phyloP scores from a whole-genome alignment of 2,113 vertebrate genomes.

The Tachysurus fulvidraco region DNA sequence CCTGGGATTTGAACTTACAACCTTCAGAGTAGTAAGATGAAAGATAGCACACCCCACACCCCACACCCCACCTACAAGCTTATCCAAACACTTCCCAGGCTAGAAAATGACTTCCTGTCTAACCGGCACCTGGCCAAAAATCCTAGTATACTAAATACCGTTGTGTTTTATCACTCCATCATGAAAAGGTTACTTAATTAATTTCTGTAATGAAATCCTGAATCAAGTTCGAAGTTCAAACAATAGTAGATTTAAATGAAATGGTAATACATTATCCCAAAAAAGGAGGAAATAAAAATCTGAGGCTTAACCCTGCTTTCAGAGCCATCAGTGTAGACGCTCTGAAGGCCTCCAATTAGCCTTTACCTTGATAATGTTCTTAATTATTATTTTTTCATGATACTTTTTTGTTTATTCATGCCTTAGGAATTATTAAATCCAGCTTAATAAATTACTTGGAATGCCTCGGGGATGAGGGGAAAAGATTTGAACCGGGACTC shows the following conservation, averaged over 20 bases:
- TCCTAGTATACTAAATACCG: too few species aligned
- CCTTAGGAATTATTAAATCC: conserved; percentile 72
- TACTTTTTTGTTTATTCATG: conserved; percentile 48
- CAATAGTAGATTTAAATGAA: conserved; percentile 57
- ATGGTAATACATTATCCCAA: conserved; percentile 46
- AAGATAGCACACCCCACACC: too few species aligned
- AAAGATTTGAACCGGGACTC: conserved; percentile 53
- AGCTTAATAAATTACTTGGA: conserved; percentile 76
- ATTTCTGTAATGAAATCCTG: conserved; percentile 64
- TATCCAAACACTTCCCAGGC: too few species aligned
- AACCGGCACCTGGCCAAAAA: neutral
- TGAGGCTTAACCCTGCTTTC: conserved; percentile 72
- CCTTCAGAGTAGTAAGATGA: too few species aligned
- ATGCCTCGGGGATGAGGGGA: conserved; percentile 62
- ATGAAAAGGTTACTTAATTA: conserved; percentile 51
- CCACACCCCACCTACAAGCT: too few species aligned
- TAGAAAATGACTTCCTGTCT: neutral
- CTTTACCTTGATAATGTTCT: conserved; percentile 76
- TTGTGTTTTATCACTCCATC: conserved; percentile 49
- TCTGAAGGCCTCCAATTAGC: conserved; percentile 73
- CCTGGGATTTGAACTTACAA: too few species aligned
- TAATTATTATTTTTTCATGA: conserved; percentile 76
- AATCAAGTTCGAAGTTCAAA: conserved; percentile 76
- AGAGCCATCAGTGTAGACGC: conserved; percentile 67
- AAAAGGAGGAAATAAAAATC: conserved; percentile 54